Evolutionary conservation across 2,888 invertebrate genomes (phyloP).

Genomic region (Gonocerus acuteangulatus): DNA sequence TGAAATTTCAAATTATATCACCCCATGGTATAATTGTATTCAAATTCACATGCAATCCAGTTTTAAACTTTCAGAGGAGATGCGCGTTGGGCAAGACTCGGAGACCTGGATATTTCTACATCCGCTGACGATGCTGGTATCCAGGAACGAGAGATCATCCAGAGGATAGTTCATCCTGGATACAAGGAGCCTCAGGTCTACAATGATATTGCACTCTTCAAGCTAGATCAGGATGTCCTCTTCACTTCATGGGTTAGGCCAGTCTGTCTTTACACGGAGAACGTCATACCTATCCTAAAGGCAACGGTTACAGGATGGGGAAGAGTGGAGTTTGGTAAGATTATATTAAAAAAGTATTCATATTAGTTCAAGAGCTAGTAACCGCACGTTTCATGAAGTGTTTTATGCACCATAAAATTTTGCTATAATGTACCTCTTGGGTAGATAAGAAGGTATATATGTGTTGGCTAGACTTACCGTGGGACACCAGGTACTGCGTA

Average conservation of each 20-base stretch:
- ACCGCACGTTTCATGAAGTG: no score
- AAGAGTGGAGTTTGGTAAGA: constrained; percentile 42
- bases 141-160: constrained; percentile 48
- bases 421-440: no score
- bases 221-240: constrained; percentile 47
- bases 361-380: no score
- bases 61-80: constrained; percentile 45
- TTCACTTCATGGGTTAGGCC: constrained; percentile 53
- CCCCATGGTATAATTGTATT: no score
- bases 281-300: neutral
- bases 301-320: constrained; percentile 60
- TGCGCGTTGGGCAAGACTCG: constrained; percentile 49
- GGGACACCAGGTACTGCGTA: no score
- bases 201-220: constrained; percentile 61
- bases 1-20: no score
- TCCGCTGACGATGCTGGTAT: constrained; percentile 48
- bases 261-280: constrained; percentile 49
- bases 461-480: no score
- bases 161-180: constrained; percentile 50
- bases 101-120: constrained; percentile 50
- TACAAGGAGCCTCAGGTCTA: constrained; percentile 51
- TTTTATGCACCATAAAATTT: no score
- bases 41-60: no score
- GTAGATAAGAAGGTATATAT: no score
- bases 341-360: neutral